Conservation (phyloP, 2,888 invertebrate genomes). For the Electrophaes corylata region DNA sequence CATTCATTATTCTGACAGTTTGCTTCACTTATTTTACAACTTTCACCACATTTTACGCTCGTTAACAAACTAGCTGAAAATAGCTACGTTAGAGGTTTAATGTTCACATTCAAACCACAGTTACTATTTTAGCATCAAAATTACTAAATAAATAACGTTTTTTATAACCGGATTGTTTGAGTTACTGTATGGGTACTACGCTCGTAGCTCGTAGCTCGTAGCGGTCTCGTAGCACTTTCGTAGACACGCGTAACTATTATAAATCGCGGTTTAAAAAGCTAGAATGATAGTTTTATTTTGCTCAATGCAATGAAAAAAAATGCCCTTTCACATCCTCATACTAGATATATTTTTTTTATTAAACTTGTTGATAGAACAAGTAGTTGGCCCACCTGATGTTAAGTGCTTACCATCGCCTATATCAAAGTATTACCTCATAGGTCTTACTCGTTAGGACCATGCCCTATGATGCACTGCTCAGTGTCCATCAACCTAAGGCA, state of each 20-base stretch:
- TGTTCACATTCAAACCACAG: conserved; percentile 1
- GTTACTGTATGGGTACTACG: not conserved
- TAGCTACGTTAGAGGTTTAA: not conserved
- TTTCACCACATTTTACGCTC: not conserved
- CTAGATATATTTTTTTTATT: no score
- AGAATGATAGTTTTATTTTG: no score
- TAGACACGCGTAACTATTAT: not conserved
- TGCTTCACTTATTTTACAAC: not conserved
- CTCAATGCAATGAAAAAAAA: no score
- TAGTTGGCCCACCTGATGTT: no score
- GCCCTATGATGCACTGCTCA: no score
- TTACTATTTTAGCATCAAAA: not conserved
- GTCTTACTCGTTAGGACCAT: no score
- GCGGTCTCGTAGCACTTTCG: conserved; percentile 4
- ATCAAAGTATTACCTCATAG: no score
- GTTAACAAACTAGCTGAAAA: not conserved
- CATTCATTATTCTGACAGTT: no score
- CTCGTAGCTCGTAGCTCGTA: conserved; percentile 18
- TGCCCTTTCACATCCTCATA: no score
- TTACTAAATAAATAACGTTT: conserved; percentile 1
- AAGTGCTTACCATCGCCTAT: no score
- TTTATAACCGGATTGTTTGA: not conserved
- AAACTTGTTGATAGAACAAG: no score
- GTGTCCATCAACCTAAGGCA: no score
- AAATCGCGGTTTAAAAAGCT: not conserved